These are phyloP conservation scores for Aplysina aerophoba DNA, from an alignment of 37 sponge, comb jelly and placozoan genomes.

Conservation along the genomic window DNA sequence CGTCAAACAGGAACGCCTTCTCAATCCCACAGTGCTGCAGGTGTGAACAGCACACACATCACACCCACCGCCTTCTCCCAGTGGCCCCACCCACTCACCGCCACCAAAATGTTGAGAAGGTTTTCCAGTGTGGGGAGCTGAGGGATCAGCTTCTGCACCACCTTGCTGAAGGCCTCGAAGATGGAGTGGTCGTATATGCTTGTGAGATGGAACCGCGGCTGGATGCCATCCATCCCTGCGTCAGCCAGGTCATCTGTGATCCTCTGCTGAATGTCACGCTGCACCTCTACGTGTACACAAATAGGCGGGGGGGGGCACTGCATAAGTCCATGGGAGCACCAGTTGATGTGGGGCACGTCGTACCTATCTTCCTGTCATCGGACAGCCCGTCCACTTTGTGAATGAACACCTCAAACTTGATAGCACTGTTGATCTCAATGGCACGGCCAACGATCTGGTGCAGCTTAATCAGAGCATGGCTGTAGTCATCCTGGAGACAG, in stretches of 20 bases:
- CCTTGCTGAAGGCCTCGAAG: conserved; percentile 94
- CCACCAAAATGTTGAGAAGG: conserved; percentile 86
- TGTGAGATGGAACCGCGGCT: conserved; percentile 88
- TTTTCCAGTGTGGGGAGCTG: conserved; percentile 92
- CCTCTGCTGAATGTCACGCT: conserved; percentile 85
- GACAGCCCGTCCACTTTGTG: conserved; percentile 93
- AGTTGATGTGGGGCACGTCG: neutral
- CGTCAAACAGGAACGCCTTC: conserved; percentile 96
- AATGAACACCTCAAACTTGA: conserved; percentile 98
- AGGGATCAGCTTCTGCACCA: conserved; percentile 92
- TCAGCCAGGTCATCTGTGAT: conserved; percentile 84
- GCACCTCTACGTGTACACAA: conserved; percentile 51
- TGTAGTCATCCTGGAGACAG: conserved; percentile 79
- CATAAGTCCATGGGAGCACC: neutral
- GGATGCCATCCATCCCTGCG: conserved; percentile 82
- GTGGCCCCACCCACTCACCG: conserved; percentile 54
- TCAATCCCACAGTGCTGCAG: conserved; percentile 88
- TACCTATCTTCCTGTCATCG: conserved; percentile 70
- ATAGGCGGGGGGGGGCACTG: neutral
- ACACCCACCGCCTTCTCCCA: too few species aligned
- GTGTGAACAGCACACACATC: too few species aligned
- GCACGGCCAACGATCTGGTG: conserved; percentile 90
- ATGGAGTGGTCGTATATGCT: conserved; percentile 96
- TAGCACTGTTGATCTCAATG: conserved; percentile 86
- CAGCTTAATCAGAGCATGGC: conserved; percentile 82